Conservation (phyloP, 2,888 invertebrate genomes). For the Atethmia centrago region DNA sequence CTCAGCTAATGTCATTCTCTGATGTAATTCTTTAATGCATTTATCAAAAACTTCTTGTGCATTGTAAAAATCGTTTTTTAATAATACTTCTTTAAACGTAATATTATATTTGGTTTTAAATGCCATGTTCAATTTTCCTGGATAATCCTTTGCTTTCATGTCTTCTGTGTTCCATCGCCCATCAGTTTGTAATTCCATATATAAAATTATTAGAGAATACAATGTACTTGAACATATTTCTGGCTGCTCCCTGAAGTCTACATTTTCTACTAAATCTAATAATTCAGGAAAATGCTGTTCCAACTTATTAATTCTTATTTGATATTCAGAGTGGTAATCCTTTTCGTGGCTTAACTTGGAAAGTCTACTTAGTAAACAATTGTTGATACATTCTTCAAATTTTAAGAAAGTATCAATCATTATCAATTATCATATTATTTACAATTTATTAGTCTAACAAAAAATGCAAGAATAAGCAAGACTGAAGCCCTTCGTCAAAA, state of each 20-base stretch:
- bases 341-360: conserved; percentile 76
- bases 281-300: conserved; percentile 71
- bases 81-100: conserved; percentile 72
- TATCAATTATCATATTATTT: neutral
- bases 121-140: conserved; percentile 72
- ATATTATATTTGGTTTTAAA: conserved; percentile 74
- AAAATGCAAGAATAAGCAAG: too few species aligned
- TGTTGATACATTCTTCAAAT: conserved; percentile 66
- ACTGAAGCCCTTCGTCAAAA: too few species aligned
- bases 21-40: conserved; percentile 77
- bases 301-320: conserved; percentile 72
- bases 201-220: conserved; percentile 76
- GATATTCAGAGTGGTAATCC: conserved; percentile 76
- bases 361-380: conserved; percentile 79
- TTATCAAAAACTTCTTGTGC: conserved; percentile 80
- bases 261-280: conserved; percentile 69
- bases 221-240: conserved; percentile 68
- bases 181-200: conserved; percentile 74
- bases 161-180: conserved; percentile 77
- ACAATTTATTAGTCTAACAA: too few species aligned
- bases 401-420: conserved; percentile 62
- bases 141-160: conserved; percentile 67
- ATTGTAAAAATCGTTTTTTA: conserved; percentile 67
- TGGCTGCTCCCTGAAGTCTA: conserved; percentile 68
- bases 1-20: conserved; percentile 76